Base-by-base conservation (phyloP, 2,797 vertebrate species). In the Miichthys miiuy region DNA sequence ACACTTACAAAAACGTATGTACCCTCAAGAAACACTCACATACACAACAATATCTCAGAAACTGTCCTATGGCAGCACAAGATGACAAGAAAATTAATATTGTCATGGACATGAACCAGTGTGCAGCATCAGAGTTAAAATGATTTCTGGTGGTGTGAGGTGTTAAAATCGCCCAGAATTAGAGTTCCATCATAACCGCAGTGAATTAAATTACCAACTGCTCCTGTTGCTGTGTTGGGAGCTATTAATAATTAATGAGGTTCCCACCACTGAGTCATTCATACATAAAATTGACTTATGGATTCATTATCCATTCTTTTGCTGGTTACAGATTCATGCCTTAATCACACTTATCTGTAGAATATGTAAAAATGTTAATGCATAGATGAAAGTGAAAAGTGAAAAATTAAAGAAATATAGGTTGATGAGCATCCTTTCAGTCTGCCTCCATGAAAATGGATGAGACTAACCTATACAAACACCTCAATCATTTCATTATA, bases 1-100 rank as follows among this genome's bases (percentile, higher is more conserved):
- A 46, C 85, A 87, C 0, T 94, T 99, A 21, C 92, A 89, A 65
- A 82, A 88, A 80, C 92, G 98, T 98, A 94, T 80, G 97, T 92
- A 65, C 3, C 47, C 18, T 25, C 57, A n/a, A 20, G 25, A 64
- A 68, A 42, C 8, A 23, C 21, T 23, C 21, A 20, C 6, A 51
- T 20, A 12, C 42, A 52, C 6, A 48, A 21, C 12, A 23, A 5
- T 11, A 30, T 6, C 13, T 30, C 12, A 27, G 18, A 21, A 51
- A 44, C 1, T 14, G 34, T 34, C 25, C 20, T 11, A 5, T 11
- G 13, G 23, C 6, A 17, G 4, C 38, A 64, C 51, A 44, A 44
- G 20, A n/a, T 38, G 14, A 55, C n/a, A 2, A 44, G 14, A 42
- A 44, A 27, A 20, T 12, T 14, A 30, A 14, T 14, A 1, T 0